Evolutionary conservation across 2,113 vertebrate species (phyloP), one percentile per base, ranked within the genome.

Genomic region (Oncorhynchus mykiss): DNA sequence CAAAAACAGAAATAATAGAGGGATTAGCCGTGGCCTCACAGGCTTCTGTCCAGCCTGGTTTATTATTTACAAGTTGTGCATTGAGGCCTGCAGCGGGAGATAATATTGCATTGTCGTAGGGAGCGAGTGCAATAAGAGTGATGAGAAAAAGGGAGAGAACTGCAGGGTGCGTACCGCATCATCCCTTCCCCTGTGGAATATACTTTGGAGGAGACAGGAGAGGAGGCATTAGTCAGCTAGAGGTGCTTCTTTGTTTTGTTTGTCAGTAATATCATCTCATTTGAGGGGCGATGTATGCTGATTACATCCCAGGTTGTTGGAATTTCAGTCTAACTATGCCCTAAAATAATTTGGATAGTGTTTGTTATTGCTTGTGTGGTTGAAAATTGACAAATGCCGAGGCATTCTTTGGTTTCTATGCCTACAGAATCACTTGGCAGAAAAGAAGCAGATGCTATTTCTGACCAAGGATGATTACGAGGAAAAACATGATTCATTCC

Each of bases 41-140:
- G 89, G 87, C 88, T 85, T 84, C 88, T 92, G 91, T 92, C 91
- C 90, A 78, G 89, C 87, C 67, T 81, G 90, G 78, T 93, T 93
- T 93, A 93, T 94, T 93, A 94, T 94, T 93, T 93, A 93, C 90
- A 82, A 91, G 91, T 88, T 91, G 86, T 82, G 87, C 91, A 91
- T 80, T 80, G 84, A 88, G 85, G 93, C 91, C 93, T 91, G 92
- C 85, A 92, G 92, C 89, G 78, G 86, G 71, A 92, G 91, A 93
- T 93, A 92, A 93, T 92, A 93, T 92, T 93, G 88, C 87, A 74
- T 91, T 85, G 87, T 89, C 76, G 27, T 62, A n/a, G 18, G 20
- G n/a, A 62, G n/a, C n/a, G 16, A 81, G 89, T 86, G 88, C 86
- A 94, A 94, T 93, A 93, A 92, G 85, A 72, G 78, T 86, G 16